These are phyloP conservation scores for Coregonus clupeaformis DNA, from an alignment of 2,113 vertebrate species.

Conservation along the genomic window DNA sequence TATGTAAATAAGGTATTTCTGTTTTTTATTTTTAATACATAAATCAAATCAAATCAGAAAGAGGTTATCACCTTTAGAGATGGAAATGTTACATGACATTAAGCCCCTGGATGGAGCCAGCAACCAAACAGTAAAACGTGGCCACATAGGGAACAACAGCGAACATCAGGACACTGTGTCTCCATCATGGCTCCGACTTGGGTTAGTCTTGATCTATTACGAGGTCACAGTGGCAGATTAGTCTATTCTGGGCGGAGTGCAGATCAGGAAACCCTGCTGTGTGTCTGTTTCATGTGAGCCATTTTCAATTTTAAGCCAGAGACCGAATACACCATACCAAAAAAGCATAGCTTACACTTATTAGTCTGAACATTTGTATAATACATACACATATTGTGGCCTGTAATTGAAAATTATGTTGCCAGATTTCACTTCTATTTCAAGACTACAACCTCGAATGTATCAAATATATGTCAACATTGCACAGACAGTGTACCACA, in stretches of 20 bases:
- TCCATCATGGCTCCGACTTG: neutral
- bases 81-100: neutral
- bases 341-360: too few relatives aligned
- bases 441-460: neutral
- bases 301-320: too few relatives aligned
- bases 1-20: too few relatives aligned
- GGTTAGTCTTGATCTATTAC: too few relatives aligned
- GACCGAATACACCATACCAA: too few relatives aligned
- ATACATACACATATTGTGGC: neutral
- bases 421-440: neutral
- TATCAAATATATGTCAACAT: neutral
- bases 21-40: too few relatives aligned
- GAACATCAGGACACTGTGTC: neutral
- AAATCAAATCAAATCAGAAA: conserved; percentile 14
- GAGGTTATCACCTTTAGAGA: conserved; percentile 1
- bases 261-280: too few relatives aligned
- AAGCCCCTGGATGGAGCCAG: neutral
- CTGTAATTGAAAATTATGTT: neutral
- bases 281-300: too few relatives aligned
- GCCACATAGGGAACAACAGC: too few relatives aligned
- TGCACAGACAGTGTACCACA: neutral
- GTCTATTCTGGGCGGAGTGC: too few relatives aligned
- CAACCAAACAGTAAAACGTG: neutral
- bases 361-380: too few relatives aligned
- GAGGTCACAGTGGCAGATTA: too few relatives aligned